These are phyloP conservation scores for Neodon shergylaensis DNA, from an alignment of 2,113 vertebrate genomes.

Conservation along the genomic window DNA sequence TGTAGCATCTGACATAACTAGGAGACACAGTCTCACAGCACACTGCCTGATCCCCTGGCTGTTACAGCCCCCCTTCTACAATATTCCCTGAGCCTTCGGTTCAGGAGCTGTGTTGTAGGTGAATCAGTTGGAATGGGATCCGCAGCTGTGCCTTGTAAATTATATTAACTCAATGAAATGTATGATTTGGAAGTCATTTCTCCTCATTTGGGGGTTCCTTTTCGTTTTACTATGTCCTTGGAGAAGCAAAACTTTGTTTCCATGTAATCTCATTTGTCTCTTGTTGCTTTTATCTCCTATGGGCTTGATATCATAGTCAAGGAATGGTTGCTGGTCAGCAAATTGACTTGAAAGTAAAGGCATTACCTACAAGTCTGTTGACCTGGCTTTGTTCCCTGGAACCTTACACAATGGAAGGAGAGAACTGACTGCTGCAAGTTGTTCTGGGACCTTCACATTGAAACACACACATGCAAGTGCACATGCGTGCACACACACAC, in stretches of 20 bases:
- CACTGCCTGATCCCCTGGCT: neutral
- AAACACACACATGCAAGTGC: too few relatives aligned
- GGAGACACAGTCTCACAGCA: neutral
- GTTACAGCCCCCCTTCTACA: neutral
- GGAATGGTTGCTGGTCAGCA: neutral
- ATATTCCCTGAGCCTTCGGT: neutral
- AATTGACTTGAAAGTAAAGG: neutral
- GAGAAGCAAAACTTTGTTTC: neutral
- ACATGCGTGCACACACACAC: too few relatives aligned
- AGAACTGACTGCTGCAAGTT: neutral
- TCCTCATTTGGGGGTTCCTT: neutral
- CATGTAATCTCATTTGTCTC: neutral
- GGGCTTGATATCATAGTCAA: neutral
- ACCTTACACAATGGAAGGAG: neutral
- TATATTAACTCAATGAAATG: neutral
- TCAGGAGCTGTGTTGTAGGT: neutral
- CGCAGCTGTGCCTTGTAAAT: neutral
- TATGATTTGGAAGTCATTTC: neutral
- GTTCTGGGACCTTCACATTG: neutral
- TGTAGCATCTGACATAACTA: neutral
- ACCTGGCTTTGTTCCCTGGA: neutral
- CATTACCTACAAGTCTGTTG: neutral
- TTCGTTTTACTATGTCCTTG: neutral
- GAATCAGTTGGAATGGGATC: neutral
- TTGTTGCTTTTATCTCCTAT: neutral